Evolutionary conservation across 2,113 vertebrate species (phyloP).

Genomic region (Crotalus horridus): DNA sequence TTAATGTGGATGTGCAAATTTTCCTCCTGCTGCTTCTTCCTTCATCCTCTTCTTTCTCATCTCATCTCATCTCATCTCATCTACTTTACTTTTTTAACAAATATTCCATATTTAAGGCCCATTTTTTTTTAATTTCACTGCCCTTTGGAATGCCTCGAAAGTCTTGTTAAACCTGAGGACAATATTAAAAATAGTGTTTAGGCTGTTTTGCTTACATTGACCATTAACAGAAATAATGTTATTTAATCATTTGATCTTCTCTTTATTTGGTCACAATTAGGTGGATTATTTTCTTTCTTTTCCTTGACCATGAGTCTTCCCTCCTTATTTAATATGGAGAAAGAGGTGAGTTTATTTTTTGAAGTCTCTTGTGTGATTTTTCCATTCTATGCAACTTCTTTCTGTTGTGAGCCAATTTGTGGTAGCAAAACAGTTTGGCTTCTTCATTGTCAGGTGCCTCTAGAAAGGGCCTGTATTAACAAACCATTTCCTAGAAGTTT

Average conservation of each 20-base stretch:
- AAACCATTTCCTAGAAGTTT: constrained; percentile 38
- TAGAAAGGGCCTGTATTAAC: not conserved
- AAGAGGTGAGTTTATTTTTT: not conserved
- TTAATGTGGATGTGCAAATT: not conserved
- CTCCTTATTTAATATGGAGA: not conserved
- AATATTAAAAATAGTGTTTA: not conserved
- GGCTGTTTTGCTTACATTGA: not conserved
- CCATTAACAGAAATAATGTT: not conserved
- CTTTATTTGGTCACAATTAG: not conserved
- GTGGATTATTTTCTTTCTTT: not conserved
- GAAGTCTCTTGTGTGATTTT: constrained; percentile 49
- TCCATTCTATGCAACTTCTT: constrained; percentile 26
- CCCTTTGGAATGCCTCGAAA: not conserved
- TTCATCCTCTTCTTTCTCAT: not conserved
- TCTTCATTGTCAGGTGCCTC: fast-evolving
- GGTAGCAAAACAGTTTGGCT: not conserved
- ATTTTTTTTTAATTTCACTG: not conserved
- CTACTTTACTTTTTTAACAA: not conserved
- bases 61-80: too few species aligned
- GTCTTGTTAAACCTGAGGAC: not conserved
- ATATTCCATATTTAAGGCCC: not conserved
- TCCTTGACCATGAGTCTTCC: not conserved
- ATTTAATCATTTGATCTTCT: not conserved
- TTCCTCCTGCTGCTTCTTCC: not conserved
- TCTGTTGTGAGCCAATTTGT: not conserved